Percentiles rank a stretch among this genome's conserved stretches.
Conservation (phyloP, 2,113 vertebrate species). For the Triplophysa rosa region DNA sequence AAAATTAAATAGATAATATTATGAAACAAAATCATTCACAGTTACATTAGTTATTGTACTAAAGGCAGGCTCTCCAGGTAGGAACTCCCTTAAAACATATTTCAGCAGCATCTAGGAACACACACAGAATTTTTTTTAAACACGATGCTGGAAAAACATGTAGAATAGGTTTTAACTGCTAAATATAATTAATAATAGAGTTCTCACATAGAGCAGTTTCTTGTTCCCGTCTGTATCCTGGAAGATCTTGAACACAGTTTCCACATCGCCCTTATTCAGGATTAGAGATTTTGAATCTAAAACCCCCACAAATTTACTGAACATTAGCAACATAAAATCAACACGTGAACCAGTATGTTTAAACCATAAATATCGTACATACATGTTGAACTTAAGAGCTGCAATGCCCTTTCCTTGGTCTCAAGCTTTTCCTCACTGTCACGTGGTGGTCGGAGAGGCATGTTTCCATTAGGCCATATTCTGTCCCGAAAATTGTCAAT, state of each 20-base stretch:
- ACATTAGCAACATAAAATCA: neutral
- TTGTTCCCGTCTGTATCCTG: slow-evolving; percentile 75
- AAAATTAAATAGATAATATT: neutral
- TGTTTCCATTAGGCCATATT: slow-evolving; percentile 64
- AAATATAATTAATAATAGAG: neutral
- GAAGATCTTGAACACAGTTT: slow-evolving; percentile 70
- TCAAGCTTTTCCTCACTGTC: slow-evolving; percentile 64
- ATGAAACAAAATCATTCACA: slow-evolving; percentile 47
- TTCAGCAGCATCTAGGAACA: slow-evolving; percentile 68
- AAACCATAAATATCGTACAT: slow-evolving; percentile 17
- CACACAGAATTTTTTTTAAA: slow-evolving; percentile 15
- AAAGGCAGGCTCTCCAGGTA: slow-evolving; percentile 64
- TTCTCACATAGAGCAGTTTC: slow-evolving; percentile 74
- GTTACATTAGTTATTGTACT: slow-evolving; percentile 55
- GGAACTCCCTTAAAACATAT: slow-evolving; percentile 65
- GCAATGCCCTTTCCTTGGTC: slow-evolving; percentile 65
- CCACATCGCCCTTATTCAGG: slow-evolving; percentile 70
- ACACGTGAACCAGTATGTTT: neutral
- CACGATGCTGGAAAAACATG: neutral
- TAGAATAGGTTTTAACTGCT: neutral
- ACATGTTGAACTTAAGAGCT: slow-evolving; percentile 71
- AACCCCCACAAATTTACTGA: slow-evolving; percentile 41
- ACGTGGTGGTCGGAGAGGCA: slow-evolving; percentile 40
- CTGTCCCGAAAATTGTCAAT: slow-evolving; percentile 65
- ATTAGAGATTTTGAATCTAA: slow-evolving; percentile 66